Evolutionary conservation across 2,888 invertebrate genomes (phyloP), one percentile per base, ranked within the genome.

Genomic region (Sphecodes monilicornis): DNA sequence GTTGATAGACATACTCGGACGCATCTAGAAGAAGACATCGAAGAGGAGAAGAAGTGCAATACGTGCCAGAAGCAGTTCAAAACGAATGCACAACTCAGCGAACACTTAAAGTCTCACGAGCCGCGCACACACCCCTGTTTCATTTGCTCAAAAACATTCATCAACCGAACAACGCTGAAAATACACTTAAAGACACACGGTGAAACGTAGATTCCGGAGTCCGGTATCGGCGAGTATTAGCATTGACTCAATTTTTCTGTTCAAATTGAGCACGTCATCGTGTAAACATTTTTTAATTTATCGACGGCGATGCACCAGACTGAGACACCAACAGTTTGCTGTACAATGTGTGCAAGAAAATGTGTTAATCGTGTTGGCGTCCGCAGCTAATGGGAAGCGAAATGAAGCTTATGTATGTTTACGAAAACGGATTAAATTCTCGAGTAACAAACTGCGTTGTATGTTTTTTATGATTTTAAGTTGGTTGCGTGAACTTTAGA

Each of bases 1-100:
- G 93, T 93, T 6, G 93, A 94, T 68, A 86, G 83, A 41, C 94
- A 94, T 54, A 92, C 92, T n/a, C 91, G 91, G 72, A 90, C 91
- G 4, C 93, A 94, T 73, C 81, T 92, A 78, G 90, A 91, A 43
- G 87, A 90, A 57, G 80, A 85, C 13, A 80, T 80, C 13, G 84
- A 85, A 22, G 89, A 90, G 36, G 89, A 88, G 22, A 88, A 86
- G 22, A 91, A 90, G 69, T 93, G 93, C 76, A 92, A 91, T 76
- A 91, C 92, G 60, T 93, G 93, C 76, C 91, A 91, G 68, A 90
- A 91, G 85, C 1, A 78, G 4, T 93, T 93, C 70, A 82, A 86
- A 29, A 89, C 82, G 13, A 91, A 79, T 57, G 79, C 72, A 11
- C 32, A 76, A 22, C 86, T 93, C 5, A 91, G 88, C 41, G 90